Conservation (phyloP, 2,797 vertebrate genomes). For the Sarcophilus harrisii region DNA sequence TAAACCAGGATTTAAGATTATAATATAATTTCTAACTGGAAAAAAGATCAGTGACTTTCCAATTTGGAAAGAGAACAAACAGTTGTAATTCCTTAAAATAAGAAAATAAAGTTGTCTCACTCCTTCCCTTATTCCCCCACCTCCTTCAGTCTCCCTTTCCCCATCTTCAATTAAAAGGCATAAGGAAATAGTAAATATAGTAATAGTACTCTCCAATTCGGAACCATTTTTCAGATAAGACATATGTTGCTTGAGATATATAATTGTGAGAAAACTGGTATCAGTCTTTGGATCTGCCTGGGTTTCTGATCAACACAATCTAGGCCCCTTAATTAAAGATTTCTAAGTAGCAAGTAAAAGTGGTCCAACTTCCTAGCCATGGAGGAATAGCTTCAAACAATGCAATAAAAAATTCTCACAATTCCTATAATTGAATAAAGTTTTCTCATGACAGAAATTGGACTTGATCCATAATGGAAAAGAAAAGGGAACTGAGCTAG, state of each 20-base stretch:
- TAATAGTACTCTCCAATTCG: background rate
- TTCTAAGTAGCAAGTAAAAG: no score
- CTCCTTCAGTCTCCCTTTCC: no score
- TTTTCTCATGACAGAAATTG: no score
- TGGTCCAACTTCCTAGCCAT: no score
- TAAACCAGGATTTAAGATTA: background rate
- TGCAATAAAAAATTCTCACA: no score
- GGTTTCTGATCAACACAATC: background rate
- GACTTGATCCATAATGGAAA: background rate
- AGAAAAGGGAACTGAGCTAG: background rate
- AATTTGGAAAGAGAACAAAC: background rate
- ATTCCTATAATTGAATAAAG: no score
- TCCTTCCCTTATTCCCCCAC: background rate
- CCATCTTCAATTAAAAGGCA: background rate
- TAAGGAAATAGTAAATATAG: background rate
- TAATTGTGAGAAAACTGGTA: background rate
- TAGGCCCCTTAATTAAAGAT: no score
- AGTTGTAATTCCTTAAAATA: background rate
- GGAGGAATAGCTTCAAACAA: no score
- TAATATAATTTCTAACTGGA: background rate
- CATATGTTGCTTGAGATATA: background rate
- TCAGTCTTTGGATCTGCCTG: background rate
- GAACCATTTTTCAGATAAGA: background rate
- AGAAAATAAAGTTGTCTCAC: background rate
- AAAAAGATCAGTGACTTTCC: background rate